Evolutionary conservation across 64 coral and sea anemone genomes (phyloP).

Genomic region (Hydrozoanthus tunicans): DNA sequence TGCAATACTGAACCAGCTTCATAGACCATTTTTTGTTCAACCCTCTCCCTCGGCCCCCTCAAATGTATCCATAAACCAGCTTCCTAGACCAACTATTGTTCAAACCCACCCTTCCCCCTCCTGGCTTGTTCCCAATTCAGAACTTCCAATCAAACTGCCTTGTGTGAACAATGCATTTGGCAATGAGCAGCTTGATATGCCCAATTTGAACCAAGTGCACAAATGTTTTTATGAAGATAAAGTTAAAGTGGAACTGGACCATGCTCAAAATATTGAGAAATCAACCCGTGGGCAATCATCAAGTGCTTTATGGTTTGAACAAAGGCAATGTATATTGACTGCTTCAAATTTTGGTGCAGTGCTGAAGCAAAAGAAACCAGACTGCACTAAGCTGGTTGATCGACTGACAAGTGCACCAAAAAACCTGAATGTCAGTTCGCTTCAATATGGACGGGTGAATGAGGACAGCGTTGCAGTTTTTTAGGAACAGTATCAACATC

Average conservation of each 20-base stretch:
- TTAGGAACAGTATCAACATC: conserved; percentile 63
- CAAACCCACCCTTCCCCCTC: not conserved
- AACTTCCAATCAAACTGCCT: conserved; percentile 30
- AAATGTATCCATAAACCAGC: not conserved
- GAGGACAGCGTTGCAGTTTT: conserved; percentile 65
- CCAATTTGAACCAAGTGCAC: conserved; percentile 37
- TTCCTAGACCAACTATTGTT: not conserved
- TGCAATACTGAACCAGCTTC: not conserved
- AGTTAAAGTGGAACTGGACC: conserved; percentile 60
- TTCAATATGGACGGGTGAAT: conserved; percentile 63
- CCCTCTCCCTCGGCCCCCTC: not conserved
- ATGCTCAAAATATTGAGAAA: conserved; percentile 52
- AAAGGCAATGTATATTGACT: conserved; percentile 58
- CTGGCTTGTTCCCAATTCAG: not conserved
- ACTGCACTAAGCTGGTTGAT: conserved; percentile 67
- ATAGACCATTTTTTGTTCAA: not conserved
- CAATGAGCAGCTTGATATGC: not conserved
- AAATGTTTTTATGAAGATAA: conserved; percentile 26
- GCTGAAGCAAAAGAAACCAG: conserved; percentile 62
- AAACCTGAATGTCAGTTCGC: conserved; percentile 55
- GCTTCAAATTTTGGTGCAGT: conserved; percentile 75
- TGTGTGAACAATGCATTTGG: conserved; percentile 10
- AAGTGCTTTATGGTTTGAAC: conserved; percentile 55
- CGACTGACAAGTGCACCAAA: conserved; percentile 11
- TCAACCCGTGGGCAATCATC: conserved; percentile 61